phyloP scores from a whole-genome alignment of 2,113 vertebrate genomes.

The Anoplopoma fimbria region DNA sequence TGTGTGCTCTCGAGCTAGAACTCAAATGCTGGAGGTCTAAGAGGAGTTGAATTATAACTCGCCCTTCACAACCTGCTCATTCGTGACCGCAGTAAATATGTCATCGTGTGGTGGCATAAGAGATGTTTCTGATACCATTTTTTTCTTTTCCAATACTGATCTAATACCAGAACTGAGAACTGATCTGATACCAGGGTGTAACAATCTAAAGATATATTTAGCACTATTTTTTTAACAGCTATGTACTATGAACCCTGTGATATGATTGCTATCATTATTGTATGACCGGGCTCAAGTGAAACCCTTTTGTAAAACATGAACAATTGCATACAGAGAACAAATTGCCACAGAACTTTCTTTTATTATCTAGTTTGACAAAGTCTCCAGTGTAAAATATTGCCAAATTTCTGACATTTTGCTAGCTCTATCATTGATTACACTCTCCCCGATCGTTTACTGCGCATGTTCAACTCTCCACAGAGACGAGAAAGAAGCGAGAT shows the following conservation, averaged over 20 bases:
- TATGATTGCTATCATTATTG: no score
- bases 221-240: neutral
- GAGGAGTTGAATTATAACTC: slow-evolving; percentile 24
- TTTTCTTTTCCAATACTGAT: no score
- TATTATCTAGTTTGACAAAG: neutral
- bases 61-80: neutral
- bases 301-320: neutral
- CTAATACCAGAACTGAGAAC: neutral
- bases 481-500: no score
- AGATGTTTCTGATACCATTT: neutral
- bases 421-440: neutral
- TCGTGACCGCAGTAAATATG: neutral
- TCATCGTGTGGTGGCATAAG: neutral
- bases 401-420: neutral
- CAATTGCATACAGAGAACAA: neutral
- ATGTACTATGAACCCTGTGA: neutral
- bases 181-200: neutral
- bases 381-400: neutral
- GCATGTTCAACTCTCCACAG: no score
- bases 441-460: no score
- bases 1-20: neutral
- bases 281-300: neutral
- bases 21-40: slow-evolving; percentile 2
- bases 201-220: neutral
- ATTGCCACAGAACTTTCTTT: neutral